Percentiles rank a stretch among this genome's conserved stretches.
Conservation (phyloP, 1,140 invertebrate species). For the Zaprionus davidi region DNA sequence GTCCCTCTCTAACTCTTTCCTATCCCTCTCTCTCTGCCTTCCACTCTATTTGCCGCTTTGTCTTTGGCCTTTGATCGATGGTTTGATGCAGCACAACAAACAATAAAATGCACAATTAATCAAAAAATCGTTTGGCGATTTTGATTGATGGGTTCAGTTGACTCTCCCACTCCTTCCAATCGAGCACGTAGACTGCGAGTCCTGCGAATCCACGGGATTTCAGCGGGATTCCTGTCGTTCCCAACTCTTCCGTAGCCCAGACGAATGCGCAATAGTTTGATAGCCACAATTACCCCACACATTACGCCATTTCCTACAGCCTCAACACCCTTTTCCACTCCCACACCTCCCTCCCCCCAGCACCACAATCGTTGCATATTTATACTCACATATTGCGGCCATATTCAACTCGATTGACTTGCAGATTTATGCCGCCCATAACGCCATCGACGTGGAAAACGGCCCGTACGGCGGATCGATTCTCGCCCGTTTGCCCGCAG, state of each 20-base stretch:
- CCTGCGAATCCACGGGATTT: background rate
- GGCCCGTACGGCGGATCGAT: constrained; percentile 91
- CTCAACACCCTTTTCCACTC: background rate
- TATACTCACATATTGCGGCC: constrained; percentile 39
- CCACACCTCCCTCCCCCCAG: background rate
- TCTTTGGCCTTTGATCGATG: constrained; percentile 64
- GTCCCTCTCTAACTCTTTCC: constrained; percentile 20
- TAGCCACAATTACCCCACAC: constrained; percentile 8
- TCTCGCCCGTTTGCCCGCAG: constrained; percentile 96
- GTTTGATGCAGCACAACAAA: constrained; percentile 63
- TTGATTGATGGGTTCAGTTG: constrained; percentile 71
- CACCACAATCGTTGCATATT: constrained; percentile 31
- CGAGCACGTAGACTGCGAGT: constrained; percentile 34
- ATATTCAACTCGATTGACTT: constrained; percentile 44
- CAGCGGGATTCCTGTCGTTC: constrained; percentile 1
- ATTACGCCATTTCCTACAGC: background rate
- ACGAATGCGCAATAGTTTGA: constrained; percentile 32
- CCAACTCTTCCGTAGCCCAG: constrained; percentile 11
- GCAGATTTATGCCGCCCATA: constrained; percentile 97
- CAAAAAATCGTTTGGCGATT: constrained; percentile 64
- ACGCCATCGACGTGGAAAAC: constrained; percentile 94
- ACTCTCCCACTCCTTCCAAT: constrained; percentile 28
- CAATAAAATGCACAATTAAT: constrained; percentile 82
- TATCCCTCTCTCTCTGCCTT: constrained; percentile 4
- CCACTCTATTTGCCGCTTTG: background rate